These are phyloP conservation scores for Philopedon plagiatum DNA, from an alignment of 2,888 invertebrate genomes.

Conservation along the genomic window DNA sequence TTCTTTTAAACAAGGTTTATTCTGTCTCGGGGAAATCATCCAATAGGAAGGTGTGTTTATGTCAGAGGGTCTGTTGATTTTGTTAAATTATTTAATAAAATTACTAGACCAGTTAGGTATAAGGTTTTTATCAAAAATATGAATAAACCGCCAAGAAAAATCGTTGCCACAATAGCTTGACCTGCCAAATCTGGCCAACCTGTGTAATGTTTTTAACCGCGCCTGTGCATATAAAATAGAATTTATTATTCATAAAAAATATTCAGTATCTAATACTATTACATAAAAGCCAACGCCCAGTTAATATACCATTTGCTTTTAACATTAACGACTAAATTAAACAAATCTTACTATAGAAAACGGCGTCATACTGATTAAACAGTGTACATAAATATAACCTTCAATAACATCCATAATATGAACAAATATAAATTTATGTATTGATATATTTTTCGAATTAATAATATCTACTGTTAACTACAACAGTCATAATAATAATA, in stretches of 20 bases:
- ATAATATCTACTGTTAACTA: slow-evolving; percentile 15
- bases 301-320: neutral
- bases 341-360: slow-evolving; percentile 5
- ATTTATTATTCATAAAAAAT: neutral
- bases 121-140: too few relatives aligned
- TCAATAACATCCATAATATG: slow-evolving; percentile 11
- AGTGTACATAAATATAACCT: slow-evolving; percentile 4
- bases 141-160: too few relatives aligned
- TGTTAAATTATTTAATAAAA: too few relatives aligned
- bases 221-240: too few relatives aligned
- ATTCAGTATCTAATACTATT: neutral
- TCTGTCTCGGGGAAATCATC: too few relatives aligned
- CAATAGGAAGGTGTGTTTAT: too few relatives aligned
- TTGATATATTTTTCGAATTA: slow-evolving; percentile 28
- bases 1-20: too few relatives aligned
- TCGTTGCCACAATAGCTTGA: too few relatives aligned
- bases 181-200: too few relatives aligned
- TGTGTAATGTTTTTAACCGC: too few relatives aligned
- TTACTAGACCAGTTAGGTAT: too few relatives aligned
- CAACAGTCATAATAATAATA: neutral
- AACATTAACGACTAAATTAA: neutral
- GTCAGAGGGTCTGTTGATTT: too few relatives aligned
- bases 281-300: slow-evolving; percentile 1
- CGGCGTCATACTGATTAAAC: slow-evolving; percentile 1
- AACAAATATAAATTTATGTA: neutral